Percentiles rank a stretch among this genome's conserved stretches.
Conservation (phyloP, 2,797 vertebrate genomes). For the Rhabdomys pumilio region DNA sequence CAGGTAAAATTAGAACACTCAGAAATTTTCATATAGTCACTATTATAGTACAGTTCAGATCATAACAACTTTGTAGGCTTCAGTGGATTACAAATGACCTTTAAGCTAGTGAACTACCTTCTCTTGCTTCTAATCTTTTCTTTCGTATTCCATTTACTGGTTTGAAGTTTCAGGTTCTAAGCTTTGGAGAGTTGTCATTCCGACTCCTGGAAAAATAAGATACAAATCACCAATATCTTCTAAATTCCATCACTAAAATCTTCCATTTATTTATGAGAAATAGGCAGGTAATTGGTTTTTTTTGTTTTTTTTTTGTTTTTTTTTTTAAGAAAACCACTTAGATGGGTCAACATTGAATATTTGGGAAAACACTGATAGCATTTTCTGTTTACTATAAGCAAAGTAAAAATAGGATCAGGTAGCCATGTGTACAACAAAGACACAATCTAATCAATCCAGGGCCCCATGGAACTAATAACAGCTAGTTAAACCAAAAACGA, state of each 20-base stretch:
- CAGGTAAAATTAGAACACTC: background rate
- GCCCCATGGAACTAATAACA: background rate
- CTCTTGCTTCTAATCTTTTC: constrained; percentile 7
- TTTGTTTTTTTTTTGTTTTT: no score
- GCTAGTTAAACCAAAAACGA: background rate
- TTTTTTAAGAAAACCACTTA: no score
- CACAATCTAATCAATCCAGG: background rate
- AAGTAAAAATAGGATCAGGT: background rate
- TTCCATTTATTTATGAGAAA: constrained; percentile 24
- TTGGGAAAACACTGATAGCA: background rate
- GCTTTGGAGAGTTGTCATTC: background rate
- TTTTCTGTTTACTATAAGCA: background rate
- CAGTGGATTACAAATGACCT: background rate
- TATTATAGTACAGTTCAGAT: background rate
- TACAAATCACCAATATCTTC: background rate
- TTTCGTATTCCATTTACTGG: background rate
- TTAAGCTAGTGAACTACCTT: background rate
- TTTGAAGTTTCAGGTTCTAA: background rate
- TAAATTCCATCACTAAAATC: background rate
- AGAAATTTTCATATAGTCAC: background rate
- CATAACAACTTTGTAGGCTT: background rate
- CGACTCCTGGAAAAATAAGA: background rate
- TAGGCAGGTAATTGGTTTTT: background rate
- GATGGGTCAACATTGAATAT: background rate
- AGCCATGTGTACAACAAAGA: background rate